Base-by-base conservation (phyloP, 2,888 invertebrate genomes). In the Stenodera caucasica region DNA sequence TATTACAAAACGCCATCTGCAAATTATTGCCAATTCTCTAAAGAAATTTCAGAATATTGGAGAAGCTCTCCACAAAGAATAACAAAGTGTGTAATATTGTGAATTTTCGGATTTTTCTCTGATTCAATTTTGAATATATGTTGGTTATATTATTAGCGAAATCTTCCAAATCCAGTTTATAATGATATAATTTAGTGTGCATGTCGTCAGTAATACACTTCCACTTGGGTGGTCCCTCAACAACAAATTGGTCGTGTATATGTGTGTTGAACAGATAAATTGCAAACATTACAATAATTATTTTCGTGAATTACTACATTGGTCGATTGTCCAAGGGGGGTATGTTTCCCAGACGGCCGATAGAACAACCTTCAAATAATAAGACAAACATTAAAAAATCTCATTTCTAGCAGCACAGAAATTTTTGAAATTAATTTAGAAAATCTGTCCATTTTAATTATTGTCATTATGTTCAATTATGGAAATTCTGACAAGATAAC, bases 181-280 rank as follows among this genome's bases (percentile, higher is more conserved):
- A 77, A 77, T 77, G 75, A 76, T 76, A 77, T 76, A 77, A 76
- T 76, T 77, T 75, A 77, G 75, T 73, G 75, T 74, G 70, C 72
- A 73, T 69, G 73, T 75, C 73, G 73, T 74, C 74, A 68, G 75
- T 72, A 74, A 70, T 74, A 67, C 73, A 67, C 76, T 9, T 45
- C 45, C 66, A 68, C 75, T 73, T 77, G 77, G 77, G 77, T 77
- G 77, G 77, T 77, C 77, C 69, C 67, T n/a, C n/a, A n/a, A n/a
- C 58, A 64, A 73, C 72, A 74, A 76, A 77, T 77, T 75, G 75
- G 72, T 69, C 67, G 63, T 73, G 72, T 70, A 15, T 37, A 18
- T 40, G 15, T 40, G 63, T 74, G 73, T 71, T 63, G 74, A 61
- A 67, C 75, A 69, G 60, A 61, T 57, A 62, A 67, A 65, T 61